Evolutionary conservation across 1,140 invertebrate genomes (phyloP), one percentile per base, ranked within the genome.

Genomic region (Patella vulgata): DNA sequence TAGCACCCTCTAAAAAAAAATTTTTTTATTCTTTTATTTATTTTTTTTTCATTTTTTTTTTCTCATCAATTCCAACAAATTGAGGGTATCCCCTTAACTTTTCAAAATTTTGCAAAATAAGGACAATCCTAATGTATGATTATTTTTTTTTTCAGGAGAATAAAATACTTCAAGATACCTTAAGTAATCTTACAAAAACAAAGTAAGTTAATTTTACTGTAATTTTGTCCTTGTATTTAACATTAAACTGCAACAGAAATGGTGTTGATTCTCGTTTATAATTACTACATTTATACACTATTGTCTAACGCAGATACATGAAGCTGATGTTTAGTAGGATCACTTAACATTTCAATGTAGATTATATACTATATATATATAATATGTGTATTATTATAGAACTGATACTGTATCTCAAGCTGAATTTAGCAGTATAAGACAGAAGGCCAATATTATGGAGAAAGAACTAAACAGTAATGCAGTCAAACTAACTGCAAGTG

Each of bases 371-470:
- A n/a, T n/a, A n/a, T n/a, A n/a, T n/a, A n/a, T n/a, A n/a, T n/a
- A n/a, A n/a, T n/a, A n/a, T n/a, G 23, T 59, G 30, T 59, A 65
- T 25, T 43, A 21, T 59, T 68, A 5, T 46, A 80, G 75, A 30
- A 59, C 67, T 40, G 73, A 77, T 48, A 66, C 56, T 40, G 44
- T 73, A 9, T 57, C 76, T n/a, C 33, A 63, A 21, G 56, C 72
- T 52, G 76, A 75, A 48, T 68, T 72, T 27, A 71, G 67, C 54
- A 77, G 63, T 58, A 59, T 82, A 33, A 72, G 70, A 52, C 75
- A 79, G 48, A 75, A 82, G 61, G 64, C 79, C 3, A 60, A 71
- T n/a, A 77, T 79, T 19, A 64, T 80, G 63, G 71, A 82, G 59
- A 78, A 73, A 50, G 80, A 82, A 57, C 61, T 82, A 23, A 70